phyloP scores from a whole-genome alignment of 2,113 vertebrate genomes.

The Alethe diademata region DNA sequence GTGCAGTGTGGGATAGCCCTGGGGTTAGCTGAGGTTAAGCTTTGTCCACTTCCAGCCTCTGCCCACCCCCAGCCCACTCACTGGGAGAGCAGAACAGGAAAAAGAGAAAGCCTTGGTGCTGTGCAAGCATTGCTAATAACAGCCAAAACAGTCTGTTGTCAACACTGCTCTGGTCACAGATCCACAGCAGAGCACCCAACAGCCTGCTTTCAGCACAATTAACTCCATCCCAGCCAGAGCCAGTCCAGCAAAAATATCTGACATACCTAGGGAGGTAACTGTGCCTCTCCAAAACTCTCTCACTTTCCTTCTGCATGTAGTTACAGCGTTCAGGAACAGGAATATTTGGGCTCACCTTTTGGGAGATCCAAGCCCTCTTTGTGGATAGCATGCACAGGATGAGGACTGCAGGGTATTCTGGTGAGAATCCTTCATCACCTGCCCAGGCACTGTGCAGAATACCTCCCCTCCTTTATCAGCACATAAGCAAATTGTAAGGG shows the following conservation, averaged over 20 bases:
- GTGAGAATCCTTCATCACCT: background rate
- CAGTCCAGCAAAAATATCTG: background rate
- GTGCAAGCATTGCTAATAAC: background rate
- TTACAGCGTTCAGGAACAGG: fast-evolving
- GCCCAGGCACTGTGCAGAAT: background rate
- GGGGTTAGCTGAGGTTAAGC: background rate
- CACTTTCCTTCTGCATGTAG: background rate
- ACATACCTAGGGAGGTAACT: background rate
- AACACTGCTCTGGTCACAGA: background rate
- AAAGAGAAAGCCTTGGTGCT: background rate
- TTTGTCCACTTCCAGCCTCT: background rate
- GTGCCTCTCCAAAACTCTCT: background rate
- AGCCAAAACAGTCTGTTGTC: background rate
- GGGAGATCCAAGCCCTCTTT: background rate
- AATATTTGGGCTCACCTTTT: background rate
- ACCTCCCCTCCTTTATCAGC: fast-evolving
- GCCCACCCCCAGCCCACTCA: background rate
- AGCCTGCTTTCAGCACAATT: background rate
- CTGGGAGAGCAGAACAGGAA: background rate
- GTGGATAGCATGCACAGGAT: background rate
- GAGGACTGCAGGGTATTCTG: background rate
- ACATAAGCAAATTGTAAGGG: background rate
- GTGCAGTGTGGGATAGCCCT: background rate
- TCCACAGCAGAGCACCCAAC: background rate
- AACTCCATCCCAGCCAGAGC: background rate